phyloP scores from a whole-genome alignment of 92 coral and sea anemone species.

The Scolanthus callimorphus region DNA sequence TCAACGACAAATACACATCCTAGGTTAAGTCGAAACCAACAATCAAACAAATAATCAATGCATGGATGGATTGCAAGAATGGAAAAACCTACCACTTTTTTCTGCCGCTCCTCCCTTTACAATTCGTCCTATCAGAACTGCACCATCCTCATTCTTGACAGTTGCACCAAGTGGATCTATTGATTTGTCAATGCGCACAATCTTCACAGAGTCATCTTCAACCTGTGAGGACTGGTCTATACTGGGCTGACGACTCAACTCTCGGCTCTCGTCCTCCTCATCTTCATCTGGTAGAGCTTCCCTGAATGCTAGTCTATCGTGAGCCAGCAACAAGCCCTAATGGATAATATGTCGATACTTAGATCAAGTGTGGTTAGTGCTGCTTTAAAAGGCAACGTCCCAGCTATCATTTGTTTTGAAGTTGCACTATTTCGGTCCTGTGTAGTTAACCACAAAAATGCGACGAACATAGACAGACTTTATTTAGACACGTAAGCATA shows the following conservation, averaged over 20 bases:
- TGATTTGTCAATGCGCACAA: conserved; percentile 90
- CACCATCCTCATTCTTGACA: conserved; percentile 91
- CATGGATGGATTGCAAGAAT: not conserved
- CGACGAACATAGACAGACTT: too few relatives aligned
- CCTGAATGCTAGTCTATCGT: conserved; percentile 92
- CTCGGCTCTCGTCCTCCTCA: conserved; percentile 46
- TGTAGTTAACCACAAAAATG: too few relatives aligned
- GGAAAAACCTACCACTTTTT: conserved; percentile 80
- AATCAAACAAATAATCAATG: not conserved
- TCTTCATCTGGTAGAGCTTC: conserved; percentile 87
- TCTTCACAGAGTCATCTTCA: conserved; percentile 90
- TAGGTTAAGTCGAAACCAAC: too few relatives aligned
- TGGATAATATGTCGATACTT: conserved; percentile 1
- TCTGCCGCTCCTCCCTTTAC: conserved; percentile 98
- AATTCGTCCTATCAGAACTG: conserved; percentile 92
- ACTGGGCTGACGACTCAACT: conserved; percentile 41
- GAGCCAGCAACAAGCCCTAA: conserved; percentile 86
- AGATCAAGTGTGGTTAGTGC: too few relatives aligned
- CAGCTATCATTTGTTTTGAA: too few relatives aligned
- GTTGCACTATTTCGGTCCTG: too few relatives aligned
- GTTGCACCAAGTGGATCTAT: conserved; percentile 97
- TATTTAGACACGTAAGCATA: too few relatives aligned
- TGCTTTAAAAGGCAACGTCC: too few relatives aligned
- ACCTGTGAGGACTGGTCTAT: conserved; percentile 66
- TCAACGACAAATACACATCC: too few relatives aligned